Evolutionary conservation across 2,888 invertebrate species (phyloP), one percentile per base, ranked within the genome.

Genomic region (Agrotis puta): DNA sequence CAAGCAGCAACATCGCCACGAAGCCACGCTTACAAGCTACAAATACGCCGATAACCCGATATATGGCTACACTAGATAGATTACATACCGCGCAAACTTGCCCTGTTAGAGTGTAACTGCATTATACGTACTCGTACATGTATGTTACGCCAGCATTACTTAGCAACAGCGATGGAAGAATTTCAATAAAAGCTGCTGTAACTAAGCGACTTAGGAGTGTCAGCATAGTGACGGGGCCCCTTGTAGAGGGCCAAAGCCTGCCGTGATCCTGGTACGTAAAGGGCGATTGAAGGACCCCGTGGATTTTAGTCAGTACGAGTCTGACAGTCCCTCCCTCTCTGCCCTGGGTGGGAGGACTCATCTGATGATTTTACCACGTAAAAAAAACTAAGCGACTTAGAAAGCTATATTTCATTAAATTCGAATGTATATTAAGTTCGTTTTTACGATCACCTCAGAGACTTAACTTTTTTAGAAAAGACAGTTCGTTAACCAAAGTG

Each of bases 81-180:
- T 80, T 77, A 80, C 64, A 74, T 74, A 56, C 74, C 50, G 33
- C 13, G 63, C 51, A 64, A 64, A 64, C 68, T 68, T 74, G 33
- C 43, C 51, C 56, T 50, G 54, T 64, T 27, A 33, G 47, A 11
- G 13, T 45, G 54, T 61, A 70, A 56, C 48, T 70, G 50, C 70
- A 61, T 56, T 74, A 77, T 13, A 20, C 22, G n/a, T 16, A 33
- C 22, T 9, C 1, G 48, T 54, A 45, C 27, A 18, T 18, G 13
- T 16, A 57, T 18, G 33, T 18, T 22, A 43, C 45, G 18, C n/a
- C 18, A 43, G 53, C 50, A 43, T 27, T n/a, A 50, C 50, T 33
- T 61, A 3, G 45, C 6, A 51, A n/a, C 4, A 45, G 24, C 16
- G 5, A 50, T n/a, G 22, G 13, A 53, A 48, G n/a, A n/a, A 22